These are phyloP conservation scores for Aeoliscus strigatus DNA, from an alignment of 2,797 vertebrate genomes.

Conservation along the genomic window DNA sequence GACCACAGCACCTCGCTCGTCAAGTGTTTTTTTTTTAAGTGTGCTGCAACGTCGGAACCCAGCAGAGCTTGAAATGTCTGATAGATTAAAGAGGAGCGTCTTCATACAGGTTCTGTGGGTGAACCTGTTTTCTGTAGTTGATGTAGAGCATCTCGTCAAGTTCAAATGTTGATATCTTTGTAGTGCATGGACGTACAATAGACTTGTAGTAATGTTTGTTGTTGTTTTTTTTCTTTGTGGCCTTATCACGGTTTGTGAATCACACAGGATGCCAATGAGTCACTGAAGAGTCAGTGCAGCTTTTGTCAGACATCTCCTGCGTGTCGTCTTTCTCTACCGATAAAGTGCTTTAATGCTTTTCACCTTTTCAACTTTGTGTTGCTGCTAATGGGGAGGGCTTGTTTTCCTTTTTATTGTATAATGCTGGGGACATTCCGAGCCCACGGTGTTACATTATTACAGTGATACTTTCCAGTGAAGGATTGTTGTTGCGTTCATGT, in stretches of 20 bases:
- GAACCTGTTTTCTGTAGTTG: constrained; percentile 10
- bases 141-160: constrained; percentile 12
- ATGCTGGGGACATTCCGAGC: no score
- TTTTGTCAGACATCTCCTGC: no score
- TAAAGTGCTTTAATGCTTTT: constrained; percentile 11
- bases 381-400: neutral
- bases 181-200: constrained; percentile 30
- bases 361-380: constrained; percentile 4
- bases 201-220: neutral
- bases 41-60: constrained; percentile 13
- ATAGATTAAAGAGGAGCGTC: constrained; percentile 1
- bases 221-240: neutral
- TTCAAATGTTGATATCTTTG: constrained; percentile 24
- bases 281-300: no score
- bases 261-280: constrained; percentile 18
- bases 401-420: neutral
- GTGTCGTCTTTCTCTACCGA: neutral
- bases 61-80: constrained; percentile 18
- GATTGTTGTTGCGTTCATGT: neutral
- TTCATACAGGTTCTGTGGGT: constrained; percentile 8
- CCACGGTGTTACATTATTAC: no score
- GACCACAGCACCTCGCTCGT: constrained; percentile 16
- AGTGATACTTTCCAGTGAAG: neutral
- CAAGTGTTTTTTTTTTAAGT: constrained; percentile 12
- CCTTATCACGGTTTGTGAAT: constrained; percentile 2